A percentile compares a stretch with the other conserved stretches of the same genome.
phyloP scores from a whole-genome alignment of 2,888 invertebrate genomes.

The Drosophila anomelani region DNA sequence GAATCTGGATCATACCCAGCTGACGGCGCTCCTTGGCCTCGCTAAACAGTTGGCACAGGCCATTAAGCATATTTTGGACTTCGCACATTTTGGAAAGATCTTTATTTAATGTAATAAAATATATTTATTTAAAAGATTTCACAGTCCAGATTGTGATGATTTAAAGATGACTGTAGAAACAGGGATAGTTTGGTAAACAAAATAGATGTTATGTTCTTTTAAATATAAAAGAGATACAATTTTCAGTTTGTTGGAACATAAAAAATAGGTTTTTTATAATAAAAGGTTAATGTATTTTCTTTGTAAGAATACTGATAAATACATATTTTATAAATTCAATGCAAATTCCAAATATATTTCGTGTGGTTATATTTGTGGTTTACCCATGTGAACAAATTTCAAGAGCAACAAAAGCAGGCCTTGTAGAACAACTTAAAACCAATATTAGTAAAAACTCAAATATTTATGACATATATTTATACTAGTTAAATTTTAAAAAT shows the following conservation, averaged over 20 bases:
- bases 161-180: neutral
- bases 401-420: neutral
- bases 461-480: neutral
- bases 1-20: conserved; percentile 46
- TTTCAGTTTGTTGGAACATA: too few species aligned
- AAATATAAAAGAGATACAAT: too few species aligned
- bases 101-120: neutral
- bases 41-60: conserved; percentile 53
- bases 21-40: conserved; percentile 50
- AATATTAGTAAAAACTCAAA: neutral
- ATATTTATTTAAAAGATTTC: neutral
- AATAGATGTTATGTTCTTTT: neutral
- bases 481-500: neutral
- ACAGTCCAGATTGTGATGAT: neutral
- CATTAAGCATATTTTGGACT: conserved; percentile 45
- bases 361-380: neutral
- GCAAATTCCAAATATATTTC: too few species aligned
- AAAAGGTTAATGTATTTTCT: neutral
- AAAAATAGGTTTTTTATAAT: too few species aligned
- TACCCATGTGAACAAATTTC: too few species aligned
- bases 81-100: conserved; percentile 55
- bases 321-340: neutral
- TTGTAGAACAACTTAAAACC: neutral
- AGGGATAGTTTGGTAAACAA: neutral
- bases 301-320: neutral